These are phyloP conservation scores for Lethenteron reissneri DNA, from an alignment of 2,113 vertebrate species.

Conservation along the genomic window DNA sequence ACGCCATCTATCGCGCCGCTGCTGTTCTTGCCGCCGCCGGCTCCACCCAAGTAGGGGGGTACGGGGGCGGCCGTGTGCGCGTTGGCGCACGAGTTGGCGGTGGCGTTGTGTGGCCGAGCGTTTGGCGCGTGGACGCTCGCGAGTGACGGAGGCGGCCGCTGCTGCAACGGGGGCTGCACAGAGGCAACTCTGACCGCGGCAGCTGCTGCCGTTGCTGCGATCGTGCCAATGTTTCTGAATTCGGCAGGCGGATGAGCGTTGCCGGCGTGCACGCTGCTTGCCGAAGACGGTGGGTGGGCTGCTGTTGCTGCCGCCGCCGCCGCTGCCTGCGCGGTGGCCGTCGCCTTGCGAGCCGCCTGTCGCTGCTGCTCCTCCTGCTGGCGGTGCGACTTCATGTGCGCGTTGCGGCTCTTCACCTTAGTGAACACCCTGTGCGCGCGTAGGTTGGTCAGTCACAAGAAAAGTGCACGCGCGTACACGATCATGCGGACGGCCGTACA, in stretches of 20 bases:
- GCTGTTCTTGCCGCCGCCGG: background rate
- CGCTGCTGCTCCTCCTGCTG: constrained; percentile 49
- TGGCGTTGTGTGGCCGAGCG: no score
- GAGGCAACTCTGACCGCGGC: no score
- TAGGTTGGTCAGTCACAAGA: background rate
- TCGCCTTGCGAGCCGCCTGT: constrained; percentile 37
- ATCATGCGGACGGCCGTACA: background rate
- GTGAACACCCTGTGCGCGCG: constrained; percentile 36
- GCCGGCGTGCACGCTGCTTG: background rate
- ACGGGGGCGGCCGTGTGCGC: no score
- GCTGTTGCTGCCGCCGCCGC: constrained; percentile 13
- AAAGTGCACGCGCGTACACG: background rate
- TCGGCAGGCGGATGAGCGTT: background rate
- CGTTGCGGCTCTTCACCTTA: constrained; percentile 67
- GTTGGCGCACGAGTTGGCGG: no score
- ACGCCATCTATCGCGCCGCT: background rate
- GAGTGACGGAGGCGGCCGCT: no score
- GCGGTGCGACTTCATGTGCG: constrained; percentile 64
- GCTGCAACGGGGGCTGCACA: no score
- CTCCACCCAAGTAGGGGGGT: no score
- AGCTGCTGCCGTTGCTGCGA: no score
- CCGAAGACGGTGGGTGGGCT: background rate
- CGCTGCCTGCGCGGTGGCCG: constrained; percentile 33
- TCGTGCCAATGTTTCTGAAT: background rate
- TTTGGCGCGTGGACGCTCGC: no score